A percentile compares a stretch with the other conserved stretches of the same genome.
Conservation (phyloP, 2,113 vertebrate species). For the Lophius piscatorius region DNA sequence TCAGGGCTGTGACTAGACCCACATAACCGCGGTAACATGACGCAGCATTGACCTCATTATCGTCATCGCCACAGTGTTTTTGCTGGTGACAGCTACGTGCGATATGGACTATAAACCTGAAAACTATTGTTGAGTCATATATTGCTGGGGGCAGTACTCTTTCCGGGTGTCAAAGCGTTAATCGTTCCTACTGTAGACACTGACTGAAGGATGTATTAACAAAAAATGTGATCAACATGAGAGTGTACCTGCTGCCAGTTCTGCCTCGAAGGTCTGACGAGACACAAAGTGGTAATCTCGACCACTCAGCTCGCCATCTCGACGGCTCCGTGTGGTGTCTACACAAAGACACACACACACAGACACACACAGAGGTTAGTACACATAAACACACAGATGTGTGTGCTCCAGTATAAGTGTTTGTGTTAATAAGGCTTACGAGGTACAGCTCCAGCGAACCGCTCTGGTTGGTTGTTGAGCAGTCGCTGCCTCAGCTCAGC, state of each 20-base stretch:
- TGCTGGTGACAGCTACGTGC: too few species aligned
- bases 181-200: neutral
- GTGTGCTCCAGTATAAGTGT: neutral
- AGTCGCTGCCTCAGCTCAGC: slow-evolving; percentile 90
- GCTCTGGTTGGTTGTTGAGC: slow-evolving; percentile 88
- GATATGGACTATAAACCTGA: too few species aligned
- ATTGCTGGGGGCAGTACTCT: too few species aligned
- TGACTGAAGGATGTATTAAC: neutral
- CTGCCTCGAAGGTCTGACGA: slow-evolving; percentile 92
- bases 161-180: neutral
- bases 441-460: slow-evolving; percentile 91
- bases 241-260: slow-evolving; percentile 85
- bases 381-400: neutral
- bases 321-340: slow-evolving; percentile 93
- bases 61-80: too few species aligned
- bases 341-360: slow-evolving; percentile 4
- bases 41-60: too few species aligned
- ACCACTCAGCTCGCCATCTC: slow-evolving; percentile 89
- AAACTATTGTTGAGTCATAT: too few species aligned
- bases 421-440: slow-evolving; percentile 79
- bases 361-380: neutral
- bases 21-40: too few species aligned
- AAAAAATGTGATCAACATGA: neutral
- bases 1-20: too few species aligned
- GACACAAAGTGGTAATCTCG: slow-evolving; percentile 96